Percentiles rank a stretch among this genome's conserved stretches.
Evolutionary conservation across 2,888 invertebrate species (phyloP).

Genomic region (Rapana venosa): DNA sequence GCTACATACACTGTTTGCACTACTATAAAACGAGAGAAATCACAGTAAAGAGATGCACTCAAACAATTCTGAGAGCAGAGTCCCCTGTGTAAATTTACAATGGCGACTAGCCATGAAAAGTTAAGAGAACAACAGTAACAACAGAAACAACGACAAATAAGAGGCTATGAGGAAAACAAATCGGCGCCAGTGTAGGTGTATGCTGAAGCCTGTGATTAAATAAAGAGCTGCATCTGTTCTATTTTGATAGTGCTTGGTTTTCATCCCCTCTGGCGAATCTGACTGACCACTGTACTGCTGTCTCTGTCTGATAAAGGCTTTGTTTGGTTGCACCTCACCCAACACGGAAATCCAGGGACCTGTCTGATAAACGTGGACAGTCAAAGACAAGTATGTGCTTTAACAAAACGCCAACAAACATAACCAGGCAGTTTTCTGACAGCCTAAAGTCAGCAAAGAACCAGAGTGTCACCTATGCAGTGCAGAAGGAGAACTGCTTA

Average conservation of each 20-base stretch:
- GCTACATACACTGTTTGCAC: not conserved
- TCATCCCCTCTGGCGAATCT: not conserved
- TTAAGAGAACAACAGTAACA: not conserved
- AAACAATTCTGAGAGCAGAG: not conserved
- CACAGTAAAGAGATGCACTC: not conserved
- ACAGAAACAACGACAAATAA: not conserved
- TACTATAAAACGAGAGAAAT: not conserved
- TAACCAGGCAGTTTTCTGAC: not conserved
- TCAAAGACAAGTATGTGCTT: too few species aligned
- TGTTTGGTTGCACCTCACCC: not conserved
- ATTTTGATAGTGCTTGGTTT: not conserved
- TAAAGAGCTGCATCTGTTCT: not conserved
- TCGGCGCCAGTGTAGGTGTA: slow-evolving; percentile 10
- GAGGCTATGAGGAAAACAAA: not conserved
- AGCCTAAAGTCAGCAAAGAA: not conserved
- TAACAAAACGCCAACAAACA: too few species aligned
- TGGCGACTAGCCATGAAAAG: not conserved
- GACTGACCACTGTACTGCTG: not conserved
- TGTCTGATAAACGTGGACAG: not conserved
- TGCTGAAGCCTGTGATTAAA: not conserved
- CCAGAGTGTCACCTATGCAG: too few species aligned
- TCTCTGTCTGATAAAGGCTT: not conserved
- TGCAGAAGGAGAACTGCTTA: not conserved
- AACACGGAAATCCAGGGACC: not conserved
- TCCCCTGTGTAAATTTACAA: not conserved